Evolutionary conservation across 1,140 invertebrate genomes (phyloP).

Genomic region (Cryptotermes secundus): DNA sequence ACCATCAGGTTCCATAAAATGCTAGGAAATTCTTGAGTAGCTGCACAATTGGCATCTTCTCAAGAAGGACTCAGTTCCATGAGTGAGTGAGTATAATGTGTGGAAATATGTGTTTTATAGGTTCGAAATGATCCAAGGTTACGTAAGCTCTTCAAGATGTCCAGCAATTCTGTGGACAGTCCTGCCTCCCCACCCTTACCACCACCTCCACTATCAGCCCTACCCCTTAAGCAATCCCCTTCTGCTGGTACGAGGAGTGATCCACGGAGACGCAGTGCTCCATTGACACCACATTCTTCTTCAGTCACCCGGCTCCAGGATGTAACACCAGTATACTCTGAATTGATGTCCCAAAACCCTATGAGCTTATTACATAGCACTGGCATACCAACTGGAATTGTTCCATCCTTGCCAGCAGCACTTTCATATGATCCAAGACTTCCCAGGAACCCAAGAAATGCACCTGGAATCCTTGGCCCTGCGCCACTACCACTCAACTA

Average conservation of each 20-base stretch:
- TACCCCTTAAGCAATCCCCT: slow-evolving; percentile 48
- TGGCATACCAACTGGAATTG: not conserved
- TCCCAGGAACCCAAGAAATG: slow-evolving; percentile 45
- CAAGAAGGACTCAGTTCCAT: too few species aligned
- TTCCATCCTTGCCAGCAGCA: not conserved
- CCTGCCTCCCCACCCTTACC: slow-evolving; percentile 45
- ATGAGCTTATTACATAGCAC: slow-evolving; percentile 41
- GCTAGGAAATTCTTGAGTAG: too few species aligned
- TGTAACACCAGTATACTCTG: slow-evolving; percentile 32
- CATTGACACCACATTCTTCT: slow-evolving; percentile 30
- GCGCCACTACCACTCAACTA: slow-evolving; percentile 40
- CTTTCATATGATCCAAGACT: slow-evolving; percentile 43
- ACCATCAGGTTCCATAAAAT: too few species aligned
- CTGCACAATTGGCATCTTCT: too few species aligned
- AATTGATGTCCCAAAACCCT: slow-evolving; percentile 39
- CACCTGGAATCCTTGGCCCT: slow-evolving; percentile 48
- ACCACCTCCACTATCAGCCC: slow-evolving; percentile 56
- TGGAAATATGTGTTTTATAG: slow-evolving; percentile 43
- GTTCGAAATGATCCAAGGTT: slow-evolving; percentile 69
- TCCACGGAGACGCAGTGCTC: slow-evolving; percentile 44
- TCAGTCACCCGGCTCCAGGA: slow-evolving; percentile 40
- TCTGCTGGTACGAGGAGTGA: slow-evolving; percentile 47
- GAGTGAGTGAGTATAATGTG: too few species aligned
- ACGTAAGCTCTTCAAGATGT: slow-evolving; percentile 68
- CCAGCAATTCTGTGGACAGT: slow-evolving; percentile 56